phyloP scores from a whole-genome alignment of 37 sponge, comb jelly and placozoan species.

The Diacarnus erythraeanus region DNA sequence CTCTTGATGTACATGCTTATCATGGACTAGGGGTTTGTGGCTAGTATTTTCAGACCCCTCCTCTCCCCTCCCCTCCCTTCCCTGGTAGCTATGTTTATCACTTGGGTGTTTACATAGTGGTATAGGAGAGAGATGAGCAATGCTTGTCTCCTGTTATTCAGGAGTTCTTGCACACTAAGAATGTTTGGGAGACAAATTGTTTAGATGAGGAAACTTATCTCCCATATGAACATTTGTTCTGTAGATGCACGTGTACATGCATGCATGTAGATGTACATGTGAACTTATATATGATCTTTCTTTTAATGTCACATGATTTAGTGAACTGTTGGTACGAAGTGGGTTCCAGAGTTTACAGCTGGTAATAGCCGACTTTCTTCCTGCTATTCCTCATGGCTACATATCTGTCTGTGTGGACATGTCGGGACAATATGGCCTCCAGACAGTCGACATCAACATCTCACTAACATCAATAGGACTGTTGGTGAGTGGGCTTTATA shows the following conservation, averaged over 20 bases:
- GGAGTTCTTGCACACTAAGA: too few relatives aligned
- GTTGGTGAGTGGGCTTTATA: conserved; percentile 56
- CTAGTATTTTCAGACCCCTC: too few relatives aligned
- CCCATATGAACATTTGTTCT: background rate
- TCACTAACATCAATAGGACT: conserved; percentile 93
- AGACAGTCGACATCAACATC: conserved; percentile 90
- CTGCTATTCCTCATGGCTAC: conserved; percentile 64
- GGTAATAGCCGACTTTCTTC: conserved; percentile 87
- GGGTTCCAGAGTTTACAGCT: conserved; percentile 92
- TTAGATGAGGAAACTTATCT: background rate
- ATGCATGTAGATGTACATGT: background rate
- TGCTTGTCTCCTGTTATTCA: too few relatives aligned
- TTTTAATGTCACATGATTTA: background rate
- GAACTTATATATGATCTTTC: background rate
- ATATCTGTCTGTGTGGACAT: conserved; percentile 77
- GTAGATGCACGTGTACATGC: background rate
- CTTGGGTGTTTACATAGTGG: too few relatives aligned
- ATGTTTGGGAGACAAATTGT: too few relatives aligned
- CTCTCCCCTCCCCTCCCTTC: too few relatives aligned
- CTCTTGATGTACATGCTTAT: too few relatives aligned
- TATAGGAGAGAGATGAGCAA: too few relatives aligned
- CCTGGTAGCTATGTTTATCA: too few relatives aligned
- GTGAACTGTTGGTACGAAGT: conserved; percentile 65
- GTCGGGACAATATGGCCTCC: conserved; percentile 75
- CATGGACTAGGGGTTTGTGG: too few relatives aligned